These are phyloP conservation scores for Apotomis turbidana DNA, from an alignment of 2,888 invertebrate genomes.

Conservation along the genomic window DNA sequence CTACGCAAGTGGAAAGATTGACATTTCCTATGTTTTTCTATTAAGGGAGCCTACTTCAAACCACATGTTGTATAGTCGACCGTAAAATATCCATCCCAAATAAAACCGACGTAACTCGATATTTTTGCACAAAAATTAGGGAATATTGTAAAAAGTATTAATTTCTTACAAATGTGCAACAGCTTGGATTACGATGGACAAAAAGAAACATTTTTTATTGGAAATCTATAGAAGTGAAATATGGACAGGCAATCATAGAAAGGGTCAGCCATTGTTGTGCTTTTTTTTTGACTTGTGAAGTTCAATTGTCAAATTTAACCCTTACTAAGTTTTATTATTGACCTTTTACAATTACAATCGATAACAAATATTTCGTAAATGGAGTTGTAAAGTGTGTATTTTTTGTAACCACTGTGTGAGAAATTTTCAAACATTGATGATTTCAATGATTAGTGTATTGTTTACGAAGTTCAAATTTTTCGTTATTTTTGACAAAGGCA, in stretches of 20 bases:
- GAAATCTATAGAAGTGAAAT: constrained; percentile 60
- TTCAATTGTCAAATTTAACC: constrained; percentile 63
- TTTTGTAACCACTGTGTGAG: constrained; percentile 26
- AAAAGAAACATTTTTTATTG: constrained; percentile 55
- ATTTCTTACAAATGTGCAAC: constrained; percentile 75
- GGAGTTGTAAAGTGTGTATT: background rate
- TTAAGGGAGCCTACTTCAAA: constrained; percentile 60
- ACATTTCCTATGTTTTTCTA: constrained; percentile 60
- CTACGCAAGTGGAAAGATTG: constrained; percentile 50
- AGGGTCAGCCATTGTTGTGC: constrained; percentile 68
- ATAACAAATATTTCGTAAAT: constrained; percentile 8
- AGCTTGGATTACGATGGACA: constrained; percentile 68
- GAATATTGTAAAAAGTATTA: constrained; percentile 74
- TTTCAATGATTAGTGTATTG: background rate
- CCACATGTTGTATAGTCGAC: constrained; percentile 71
- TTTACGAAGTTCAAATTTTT: no score
- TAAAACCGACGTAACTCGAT: constrained; percentile 66
- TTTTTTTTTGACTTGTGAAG: constrained; percentile 52
- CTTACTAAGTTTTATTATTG: constrained; percentile 51
- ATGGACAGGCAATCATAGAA: constrained; percentile 70
- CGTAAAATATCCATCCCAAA: constrained; percentile 61
- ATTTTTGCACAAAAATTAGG: constrained; percentile 76
- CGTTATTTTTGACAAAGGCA: no score
- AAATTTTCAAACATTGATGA: background rate
- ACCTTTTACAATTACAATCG: constrained; percentile 48